Percentiles rank a stretch among this genome's conserved stretches.
Evolutionary conservation across 2,797 vertebrate genomes (phyloP).

Genomic region (Xenentodon cancila): DNA sequence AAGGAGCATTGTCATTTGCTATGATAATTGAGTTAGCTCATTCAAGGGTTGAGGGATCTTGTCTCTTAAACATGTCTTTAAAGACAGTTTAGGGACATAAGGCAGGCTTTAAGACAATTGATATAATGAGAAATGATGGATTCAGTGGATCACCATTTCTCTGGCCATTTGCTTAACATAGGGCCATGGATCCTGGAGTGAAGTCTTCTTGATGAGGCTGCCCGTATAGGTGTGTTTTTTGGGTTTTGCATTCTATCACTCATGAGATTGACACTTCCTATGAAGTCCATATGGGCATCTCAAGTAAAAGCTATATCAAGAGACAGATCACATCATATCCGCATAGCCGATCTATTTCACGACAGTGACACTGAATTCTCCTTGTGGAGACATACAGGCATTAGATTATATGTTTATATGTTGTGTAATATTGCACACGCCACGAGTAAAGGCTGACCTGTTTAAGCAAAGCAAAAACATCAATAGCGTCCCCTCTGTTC

Average conservation of each 20-base stretch:
- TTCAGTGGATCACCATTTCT: constrained; percentile 69
- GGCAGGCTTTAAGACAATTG: constrained; percentile 73
- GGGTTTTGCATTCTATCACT: constrained; percentile 47
- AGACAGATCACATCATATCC: constrained; percentile 43
- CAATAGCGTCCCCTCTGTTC: constrained; percentile 66
- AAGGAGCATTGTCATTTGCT: constrained; percentile 78
- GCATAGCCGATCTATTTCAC: constrained; percentile 24
- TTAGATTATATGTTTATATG: constrained; percentile 57
- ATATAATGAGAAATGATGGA: constrained; percentile 67
- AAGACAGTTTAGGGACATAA: constrained; percentile 68
- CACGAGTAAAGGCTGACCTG: constrained; percentile 58
- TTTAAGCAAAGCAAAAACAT: constrained; percentile 66
- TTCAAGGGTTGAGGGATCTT: constrained; percentile 72
- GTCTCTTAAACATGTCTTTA: constrained; percentile 77
- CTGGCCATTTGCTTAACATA: constrained; percentile 73
- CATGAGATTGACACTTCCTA: constrained; percentile 59
- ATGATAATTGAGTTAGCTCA: constrained; percentile 83
- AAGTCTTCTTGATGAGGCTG: constrained; percentile 62
- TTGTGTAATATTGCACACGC: constrained; percentile 69
- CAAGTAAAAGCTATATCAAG: constrained; percentile 3
- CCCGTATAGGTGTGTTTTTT: constrained; percentile 50
- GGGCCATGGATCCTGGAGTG: constrained; percentile 55
- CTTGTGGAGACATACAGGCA: constrained; percentile 34
- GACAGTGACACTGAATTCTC: constrained; percentile 39
- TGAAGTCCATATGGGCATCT: constrained; percentile 47